Evolutionary conservation across 2,113 vertebrate species (phyloP).

Genomic region (Lepidothrix coronata): DNA sequence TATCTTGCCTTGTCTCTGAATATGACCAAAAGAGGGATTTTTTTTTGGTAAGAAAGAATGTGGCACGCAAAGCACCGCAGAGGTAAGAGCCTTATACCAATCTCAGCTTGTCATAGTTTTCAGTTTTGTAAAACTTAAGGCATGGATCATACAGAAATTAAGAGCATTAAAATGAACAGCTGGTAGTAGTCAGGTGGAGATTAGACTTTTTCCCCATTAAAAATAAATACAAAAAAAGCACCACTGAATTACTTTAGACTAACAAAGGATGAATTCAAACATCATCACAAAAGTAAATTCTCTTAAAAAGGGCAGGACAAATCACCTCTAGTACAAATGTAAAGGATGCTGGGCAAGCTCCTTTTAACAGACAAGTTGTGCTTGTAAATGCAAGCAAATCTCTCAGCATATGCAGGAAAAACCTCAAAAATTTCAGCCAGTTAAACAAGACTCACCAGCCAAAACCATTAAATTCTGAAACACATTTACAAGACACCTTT

Average conservation of each 20-base stretch:
- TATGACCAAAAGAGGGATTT: background rate
- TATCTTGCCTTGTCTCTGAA: background rate
- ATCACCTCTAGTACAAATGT: background rate
- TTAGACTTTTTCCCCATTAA: background rate
- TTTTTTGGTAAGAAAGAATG: background rate
- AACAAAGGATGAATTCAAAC: background rate
- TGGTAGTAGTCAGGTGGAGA: background rate
- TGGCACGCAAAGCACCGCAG: background rate
- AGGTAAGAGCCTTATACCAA: background rate
- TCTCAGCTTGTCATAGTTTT: rapidly evolving
- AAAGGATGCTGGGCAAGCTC: background rate
- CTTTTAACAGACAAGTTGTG: background rate
- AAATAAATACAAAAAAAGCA: background rate
- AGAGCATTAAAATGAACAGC: background rate
- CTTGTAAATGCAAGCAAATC: background rate
- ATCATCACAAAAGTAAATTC: background rate
- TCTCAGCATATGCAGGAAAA: background rate
- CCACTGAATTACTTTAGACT: background rate
- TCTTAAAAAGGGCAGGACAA: background rate
- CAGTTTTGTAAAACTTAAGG: background rate
- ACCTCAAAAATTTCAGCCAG: constrained; percentile 24
- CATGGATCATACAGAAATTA: background rate
- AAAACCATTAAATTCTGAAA: constrained; percentile 3
- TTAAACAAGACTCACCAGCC: background rate
- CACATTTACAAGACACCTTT: background rate